phyloP scores from a whole-genome alignment of 1,140 invertebrate species.

The Heliconius nattereri region DNA sequence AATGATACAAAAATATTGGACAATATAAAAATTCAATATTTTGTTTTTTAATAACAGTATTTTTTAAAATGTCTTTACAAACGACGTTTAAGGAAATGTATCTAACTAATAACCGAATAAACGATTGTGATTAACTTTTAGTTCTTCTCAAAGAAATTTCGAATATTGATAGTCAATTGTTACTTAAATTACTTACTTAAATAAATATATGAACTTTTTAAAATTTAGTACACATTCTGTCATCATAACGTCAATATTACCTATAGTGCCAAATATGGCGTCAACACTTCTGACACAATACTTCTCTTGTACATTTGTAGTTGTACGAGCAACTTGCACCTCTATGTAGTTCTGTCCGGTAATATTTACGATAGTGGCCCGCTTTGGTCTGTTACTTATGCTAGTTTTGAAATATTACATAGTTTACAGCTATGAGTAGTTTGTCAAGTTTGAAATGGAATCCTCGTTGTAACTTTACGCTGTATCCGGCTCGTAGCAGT shows the following conservation, averaged over 20 bases:
- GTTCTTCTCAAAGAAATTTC: too few relatives aligned
- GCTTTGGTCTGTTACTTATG: background rate
- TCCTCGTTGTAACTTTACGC: background rate
- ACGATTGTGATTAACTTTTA: too few relatives aligned
- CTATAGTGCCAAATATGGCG: constrained; percentile 27
- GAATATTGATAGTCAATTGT: too few relatives aligned
- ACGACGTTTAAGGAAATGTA: too few relatives aligned
- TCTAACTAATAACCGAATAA: too few relatives aligned
- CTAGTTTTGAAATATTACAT: background rate
- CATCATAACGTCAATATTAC: background rate
- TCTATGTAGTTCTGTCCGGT: background rate
- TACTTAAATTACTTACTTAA: too few relatives aligned
- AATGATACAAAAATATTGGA: background rate
- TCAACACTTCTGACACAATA: too few relatives aligned
- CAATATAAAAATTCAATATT: background rate
- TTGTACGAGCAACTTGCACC: constrained; percentile 17
- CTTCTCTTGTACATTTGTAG: background rate
- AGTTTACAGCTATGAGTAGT: background rate
- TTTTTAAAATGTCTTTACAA: too few relatives aligned
- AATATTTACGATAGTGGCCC: background rate
- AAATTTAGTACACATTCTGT: background rate
- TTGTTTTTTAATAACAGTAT: background rate
- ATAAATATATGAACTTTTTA: too few relatives aligned
- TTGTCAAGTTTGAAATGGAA: background rate
- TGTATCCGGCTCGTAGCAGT: too few relatives aligned